Conservation (phyloP, 1,140 invertebrate genomes). For the Pygmarrhopalites habei region DNA sequence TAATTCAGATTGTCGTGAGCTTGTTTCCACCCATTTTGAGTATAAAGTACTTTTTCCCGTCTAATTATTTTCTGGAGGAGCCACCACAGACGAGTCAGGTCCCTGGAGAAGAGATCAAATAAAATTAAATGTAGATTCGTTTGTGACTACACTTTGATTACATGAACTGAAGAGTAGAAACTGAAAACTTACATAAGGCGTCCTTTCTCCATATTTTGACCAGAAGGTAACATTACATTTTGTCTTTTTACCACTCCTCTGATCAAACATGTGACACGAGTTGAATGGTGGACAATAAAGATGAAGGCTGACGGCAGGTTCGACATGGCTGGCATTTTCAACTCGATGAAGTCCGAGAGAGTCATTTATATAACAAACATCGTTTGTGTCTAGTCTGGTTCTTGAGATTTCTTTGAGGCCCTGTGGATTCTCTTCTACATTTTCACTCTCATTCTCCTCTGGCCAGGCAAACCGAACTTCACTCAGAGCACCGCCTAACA, state of each 20-base stretch:
- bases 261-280: conserved; percentile 82
- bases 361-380: conserved; percentile 94
- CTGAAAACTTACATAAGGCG: conserved; percentile 20
- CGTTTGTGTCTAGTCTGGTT: conserved; percentile 58
- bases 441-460: conserved; percentile 12
- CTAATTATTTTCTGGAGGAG: too few species aligned
- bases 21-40: too few species aligned
- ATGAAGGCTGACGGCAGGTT: conserved; percentile 84
- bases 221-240: conserved; percentile 76
- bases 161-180: background rate
- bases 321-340: conserved; percentile 83
- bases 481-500: conserved; percentile 50
- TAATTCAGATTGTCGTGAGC: too few species aligned
- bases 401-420: conserved; percentile 54
- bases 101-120: background rate
- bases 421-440: background rate
- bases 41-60: too few species aligned
- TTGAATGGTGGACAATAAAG: conserved; percentile 93
- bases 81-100: too few species aligned
- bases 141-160: too few species aligned
- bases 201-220: conserved; percentile 64
- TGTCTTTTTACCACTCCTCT: conserved; percentile 71
- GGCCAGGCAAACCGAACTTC: conserved; percentile 72
- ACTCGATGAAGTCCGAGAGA: conserved; percentile 89
- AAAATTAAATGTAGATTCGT: background rate